Base-by-base conservation (phyloP, 2,113 vertebrate species). In the Parotia lawesii region DNA sequence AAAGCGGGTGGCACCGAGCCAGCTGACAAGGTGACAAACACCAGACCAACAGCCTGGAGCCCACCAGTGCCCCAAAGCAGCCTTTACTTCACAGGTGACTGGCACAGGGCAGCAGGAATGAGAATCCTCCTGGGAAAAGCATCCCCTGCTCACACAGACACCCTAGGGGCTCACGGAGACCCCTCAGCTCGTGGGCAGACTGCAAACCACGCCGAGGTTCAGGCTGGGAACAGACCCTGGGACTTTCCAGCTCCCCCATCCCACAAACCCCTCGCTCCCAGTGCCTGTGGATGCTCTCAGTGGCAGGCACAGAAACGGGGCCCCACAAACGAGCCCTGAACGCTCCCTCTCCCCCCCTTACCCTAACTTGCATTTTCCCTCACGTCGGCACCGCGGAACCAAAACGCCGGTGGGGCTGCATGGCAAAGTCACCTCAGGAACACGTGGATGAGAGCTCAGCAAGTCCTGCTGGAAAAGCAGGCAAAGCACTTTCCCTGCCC, bases 361-460 rank as follows among this genome's bases (percentile, higher is more conserved):
- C 42, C 40, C 24, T 9, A 51, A 92, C 84, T 51, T 89, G 66
- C 71, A 2, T 67, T 84, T 84, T 62, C 77, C 47, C 53, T 91
- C 66, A 37, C 0, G 0, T 21, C 40, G 45, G 40, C 87, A 2
- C 21, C 1, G 2, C 19, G 1, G 67, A 85, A 42, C 33, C 33
- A 22, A 57, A 86, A 29, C 9, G 2, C n/a, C 5, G 0, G 29
- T 14, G 66, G 54, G 66, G 75, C 54, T 33, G 47, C 70, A 13
- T 0, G 1, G 70, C 57, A 64, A 91, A 90, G 60, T 35, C 66
- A 67, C 71, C 88, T 87, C 14, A 12, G 64, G 84, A 88, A 50
- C 6, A 67, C 4, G 6, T 2, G 17, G 15, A 31, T 21, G 16
- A 78, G 4, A 10, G 35, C 91, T 80, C 91, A 61, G 86, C 74